These are phyloP conservation scores for Formicarius rufipectus DNA, from an alignment of 2,113 vertebrate species.

Conservation along the genomic window DNA sequence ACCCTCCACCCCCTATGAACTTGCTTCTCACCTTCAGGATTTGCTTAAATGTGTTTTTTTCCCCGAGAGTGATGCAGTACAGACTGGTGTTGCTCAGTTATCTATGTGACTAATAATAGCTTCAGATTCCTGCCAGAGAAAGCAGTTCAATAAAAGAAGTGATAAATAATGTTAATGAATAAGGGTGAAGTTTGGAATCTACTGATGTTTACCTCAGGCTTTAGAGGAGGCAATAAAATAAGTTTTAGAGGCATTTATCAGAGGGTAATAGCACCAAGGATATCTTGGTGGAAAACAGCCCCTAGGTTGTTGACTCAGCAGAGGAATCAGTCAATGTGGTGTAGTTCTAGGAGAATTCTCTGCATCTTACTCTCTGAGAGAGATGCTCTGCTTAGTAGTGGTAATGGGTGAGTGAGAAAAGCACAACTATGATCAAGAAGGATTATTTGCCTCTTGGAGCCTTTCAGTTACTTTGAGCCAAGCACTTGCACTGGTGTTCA, in stretches of 20 bases:
- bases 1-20: rapidly evolving
- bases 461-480: background rate
- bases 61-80: background rate
- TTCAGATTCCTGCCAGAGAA: background rate
- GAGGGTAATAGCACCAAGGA: background rate
- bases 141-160: background rate
- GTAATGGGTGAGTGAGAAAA: background rate
- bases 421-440: background rate
- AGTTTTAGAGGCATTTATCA: background rate
- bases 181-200: background rate
- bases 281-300: background rate
- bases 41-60: background rate
- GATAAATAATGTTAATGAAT: background rate
- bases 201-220: background rate
- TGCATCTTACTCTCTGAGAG: background rate
- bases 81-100: background rate
- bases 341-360: background rate
- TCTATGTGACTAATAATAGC: background rate
- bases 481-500: background rate
- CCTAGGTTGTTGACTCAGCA: background rate
- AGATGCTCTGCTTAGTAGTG: background rate
- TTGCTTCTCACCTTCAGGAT: background rate
- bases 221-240: background rate
- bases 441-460: background rate
- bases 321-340: background rate